Conservation (phyloP, 1,140 invertebrate genomes). For the Batillaria attramentaria region DNA sequence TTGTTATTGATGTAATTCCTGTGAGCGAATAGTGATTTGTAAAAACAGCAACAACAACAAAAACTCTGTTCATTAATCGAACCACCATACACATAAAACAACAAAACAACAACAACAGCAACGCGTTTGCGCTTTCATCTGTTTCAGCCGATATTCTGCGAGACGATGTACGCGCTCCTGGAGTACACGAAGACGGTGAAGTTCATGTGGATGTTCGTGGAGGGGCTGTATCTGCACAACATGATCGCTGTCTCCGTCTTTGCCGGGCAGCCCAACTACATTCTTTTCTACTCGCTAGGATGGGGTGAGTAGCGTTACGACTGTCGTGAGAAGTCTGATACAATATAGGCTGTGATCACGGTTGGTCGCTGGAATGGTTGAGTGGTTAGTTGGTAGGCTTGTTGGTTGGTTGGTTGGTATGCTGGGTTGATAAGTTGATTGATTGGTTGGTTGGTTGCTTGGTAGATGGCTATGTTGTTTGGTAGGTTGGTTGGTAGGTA, state of each 20-base stretch:
- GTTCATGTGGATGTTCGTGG: conserved; percentile 97
- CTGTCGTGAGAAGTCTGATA: not conserved
- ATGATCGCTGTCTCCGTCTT: conserved; percentile 86
- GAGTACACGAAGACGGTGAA: conserved; percentile 89
- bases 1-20: not conserved
- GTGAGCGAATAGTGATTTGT: not conserved
- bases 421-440: not conserved
- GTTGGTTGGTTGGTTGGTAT: not conserved
- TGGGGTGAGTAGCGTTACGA: conserved; percentile 78
- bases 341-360: not conserved
- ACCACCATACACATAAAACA: too few species aligned
- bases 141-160: conserved; percentile 83
- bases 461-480: not conserved
- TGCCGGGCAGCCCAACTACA: conserved; percentile 82
- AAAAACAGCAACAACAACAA: too few species aligned
- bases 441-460: conserved; percentile 8
- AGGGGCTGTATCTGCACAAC: conserved; percentile 90
- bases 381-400: conserved; percentile 7
- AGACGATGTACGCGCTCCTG: conserved; percentile 83
- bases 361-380: not conserved
- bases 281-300: conserved; percentile 82
- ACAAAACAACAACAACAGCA: too few species aligned
- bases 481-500: not conserved
- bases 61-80: too few species aligned
- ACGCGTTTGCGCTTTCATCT: too few species aligned